Base-by-base conservation (phyloP, 2,888 invertebrate species). In the Rhimphoctona megacephalus region DNA sequence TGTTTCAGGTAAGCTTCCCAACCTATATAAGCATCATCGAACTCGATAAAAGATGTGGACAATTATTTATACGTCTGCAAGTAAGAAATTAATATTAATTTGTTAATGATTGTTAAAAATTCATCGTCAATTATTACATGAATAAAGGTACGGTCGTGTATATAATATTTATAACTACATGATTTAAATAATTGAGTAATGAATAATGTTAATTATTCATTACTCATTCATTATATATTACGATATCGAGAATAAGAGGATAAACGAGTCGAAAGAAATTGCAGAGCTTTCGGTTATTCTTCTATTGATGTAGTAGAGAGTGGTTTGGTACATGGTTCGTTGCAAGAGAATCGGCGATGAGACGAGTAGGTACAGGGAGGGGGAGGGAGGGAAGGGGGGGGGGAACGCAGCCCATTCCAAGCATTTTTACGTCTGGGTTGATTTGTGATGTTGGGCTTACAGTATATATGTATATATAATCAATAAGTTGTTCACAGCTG, bases 381-480 rank as follows among this genome's bases (percentile, higher is more conserved):
- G 70, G 81, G 83, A 73, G 85, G 72, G 25, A 72, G 79, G 81
- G 86, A 25, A 72, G 79, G 81, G 86, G 87, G 70, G 81, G 83
- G 76, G 85, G 72, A 81, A 70, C 70, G 72, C 78, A 81, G 77
- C 79, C 90, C 89, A 91, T 91, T 91, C 90, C 91, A 88, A 88
- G 88, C 91, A 91, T 39, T 90, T 91, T 91, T 91, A 90, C 90
- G 91, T 90, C 90, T 90, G 88, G 90, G 88, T 91, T 91, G 91
- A 91, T 91, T 91, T 91, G 91, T 90, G 90, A 91, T 89, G 74
- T 66, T 64, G 89, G 87, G 87, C 88, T 88, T 78, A 88, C 73
- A n/a, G 73, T 9, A 33, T 49, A 52, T 70, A 66, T 52, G 11
- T 67, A 22, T 73, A 81, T 66, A 90, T 91, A 61, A 91, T 91